Percentiles rank a stretch among this genome's conserved stretches.
phyloP scores from a whole-genome alignment of 2,888 invertebrate genomes.

The Torymus tubicola region DNA sequence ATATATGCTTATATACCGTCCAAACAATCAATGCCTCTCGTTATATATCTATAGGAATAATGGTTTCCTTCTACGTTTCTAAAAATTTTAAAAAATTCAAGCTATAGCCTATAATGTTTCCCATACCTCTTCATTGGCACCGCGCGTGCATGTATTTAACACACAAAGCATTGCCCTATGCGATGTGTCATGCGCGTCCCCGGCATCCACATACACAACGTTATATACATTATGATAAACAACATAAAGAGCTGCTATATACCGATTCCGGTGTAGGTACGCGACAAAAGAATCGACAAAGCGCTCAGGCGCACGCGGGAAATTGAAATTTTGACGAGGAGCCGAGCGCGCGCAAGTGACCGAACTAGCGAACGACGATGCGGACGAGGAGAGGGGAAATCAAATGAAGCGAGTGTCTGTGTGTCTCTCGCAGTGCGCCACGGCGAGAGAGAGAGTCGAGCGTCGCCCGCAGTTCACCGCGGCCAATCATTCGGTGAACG shows the following conservation, averaged over 20 bases:
- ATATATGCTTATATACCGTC: too few species aligned
- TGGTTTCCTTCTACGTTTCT: too few species aligned
- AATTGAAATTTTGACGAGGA: conserved; percentile 51
- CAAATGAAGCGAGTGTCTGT: conserved; percentile 28
- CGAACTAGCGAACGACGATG: too few species aligned
- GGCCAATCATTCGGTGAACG: not conserved
- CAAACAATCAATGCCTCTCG: too few species aligned
- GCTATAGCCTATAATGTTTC: too few species aligned
- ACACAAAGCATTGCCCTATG: too few species aligned
- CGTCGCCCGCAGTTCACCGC: conserved; percentile 4
- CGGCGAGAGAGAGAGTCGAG: not conserved
- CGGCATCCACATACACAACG: not conserved
- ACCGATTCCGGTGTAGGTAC: not conserved
- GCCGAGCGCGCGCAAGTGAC: not conserved
- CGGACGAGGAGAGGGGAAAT: not conserved
- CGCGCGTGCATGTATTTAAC: too few species aligned
- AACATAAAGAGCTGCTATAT: not conserved
- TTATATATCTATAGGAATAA: too few species aligned
- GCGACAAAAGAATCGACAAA: conserved; percentile 15
- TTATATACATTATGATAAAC: not conserved
- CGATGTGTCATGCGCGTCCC: too few species aligned
- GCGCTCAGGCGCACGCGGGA: conserved; percentile 12
- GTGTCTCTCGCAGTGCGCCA: conserved; percentile 11
- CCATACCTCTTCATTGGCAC: too few species aligned
- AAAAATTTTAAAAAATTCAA: too few species aligned